Percentiles rank a stretch among this genome's conserved stretches.
These are phyloP conservation scores for Lepidurus packardi DNA, from an alignment of 1,140 invertebrate species.

Conservation along the genomic window DNA sequence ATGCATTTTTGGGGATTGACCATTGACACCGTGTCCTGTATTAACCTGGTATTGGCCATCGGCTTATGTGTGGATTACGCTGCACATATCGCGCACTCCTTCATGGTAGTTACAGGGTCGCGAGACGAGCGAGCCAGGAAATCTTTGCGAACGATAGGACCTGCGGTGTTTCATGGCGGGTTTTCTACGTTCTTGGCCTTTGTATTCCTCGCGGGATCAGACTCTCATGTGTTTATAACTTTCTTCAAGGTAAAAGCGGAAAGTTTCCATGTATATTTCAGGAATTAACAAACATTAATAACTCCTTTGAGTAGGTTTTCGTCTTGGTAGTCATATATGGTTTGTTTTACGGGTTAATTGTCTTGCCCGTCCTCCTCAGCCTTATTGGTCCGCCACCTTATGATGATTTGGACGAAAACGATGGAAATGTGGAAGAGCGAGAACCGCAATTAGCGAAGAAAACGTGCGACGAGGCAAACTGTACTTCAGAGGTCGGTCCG, in stretches of 20 bases:
- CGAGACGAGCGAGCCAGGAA: constrained; percentile 57
- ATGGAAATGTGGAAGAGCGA: neutral
- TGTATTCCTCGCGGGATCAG: constrained; percentile 47
- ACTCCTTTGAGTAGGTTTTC: constrained; percentile 57
- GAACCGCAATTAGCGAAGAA: neutral
- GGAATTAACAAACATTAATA: neutral
- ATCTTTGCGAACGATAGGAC: constrained; percentile 67
- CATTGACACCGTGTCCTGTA: constrained; percentile 78
- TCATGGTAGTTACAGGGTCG: constrained; percentile 55
- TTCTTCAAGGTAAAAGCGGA: constrained; percentile 47
- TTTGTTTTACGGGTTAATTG: constrained; percentile 65
- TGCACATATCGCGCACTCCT: constrained; percentile 79
- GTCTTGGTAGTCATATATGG: constrained; percentile 68
- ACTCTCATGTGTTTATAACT: constrained; percentile 49
- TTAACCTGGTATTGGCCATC: constrained; percentile 73
- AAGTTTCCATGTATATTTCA: neutral
- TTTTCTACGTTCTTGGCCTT: constrained; percentile 53
- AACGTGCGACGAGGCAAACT: neutral
- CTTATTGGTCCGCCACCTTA: constrained; percentile 60
- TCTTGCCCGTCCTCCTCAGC: constrained; percentile 67
- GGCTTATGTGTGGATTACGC: constrained; percentile 84
- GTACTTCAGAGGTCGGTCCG: neutral
- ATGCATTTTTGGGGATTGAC: constrained; percentile 78
- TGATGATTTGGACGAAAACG: constrained; percentile 25
- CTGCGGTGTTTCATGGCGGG: constrained; percentile 51